These are phyloP conservation scores for Cryptus viduatorius DNA, from an alignment of 2,888 invertebrate species.

Conservation along the genomic window DNA sequence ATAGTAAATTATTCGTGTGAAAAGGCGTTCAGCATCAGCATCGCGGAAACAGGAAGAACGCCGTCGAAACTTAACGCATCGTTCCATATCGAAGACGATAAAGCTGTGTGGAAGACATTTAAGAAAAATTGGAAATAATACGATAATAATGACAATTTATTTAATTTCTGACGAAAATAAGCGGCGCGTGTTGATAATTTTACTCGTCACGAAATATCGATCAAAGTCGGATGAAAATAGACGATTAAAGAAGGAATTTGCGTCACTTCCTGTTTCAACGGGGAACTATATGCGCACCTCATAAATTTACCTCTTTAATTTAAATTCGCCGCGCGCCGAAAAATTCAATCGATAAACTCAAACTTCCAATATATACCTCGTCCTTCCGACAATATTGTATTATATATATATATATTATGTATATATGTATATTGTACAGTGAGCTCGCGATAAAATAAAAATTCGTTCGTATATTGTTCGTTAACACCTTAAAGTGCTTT, in stretches of 20 bases:
- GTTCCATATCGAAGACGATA: conserved; percentile 17
- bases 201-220: neutral
- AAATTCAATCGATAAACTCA: conserved; percentile 36
- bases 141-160: neutral
- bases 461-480: conserved; percentile 40
- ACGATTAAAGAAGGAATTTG: neutral
- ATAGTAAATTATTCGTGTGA: conserved; percentile 29
- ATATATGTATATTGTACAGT: conserved; percentile 48
- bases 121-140: conserved; percentile 26
- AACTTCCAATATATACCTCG: conserved; percentile 36
- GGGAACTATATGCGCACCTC: neutral
- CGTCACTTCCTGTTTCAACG: conserved; percentile 46
- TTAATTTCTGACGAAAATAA: neutral
- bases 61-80: conserved; percentile 6
- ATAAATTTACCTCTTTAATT: conserved; percentile 23
- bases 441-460: conserved; percentile 56
- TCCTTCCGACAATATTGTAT: conserved; percentile 30
- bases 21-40: conserved; percentile 24
- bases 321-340: conserved; percentile 2
- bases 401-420: conserved; percentile 34
- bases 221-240: neutral
- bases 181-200: neutral
- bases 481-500: conserved; percentile 19
- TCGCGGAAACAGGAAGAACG: conserved; percentile 51
- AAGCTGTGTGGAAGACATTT: conserved; percentile 46